Evolutionary conservation across 2,797 vertebrate species (phyloP).

Genomic region (Molossus molossus): DNA sequence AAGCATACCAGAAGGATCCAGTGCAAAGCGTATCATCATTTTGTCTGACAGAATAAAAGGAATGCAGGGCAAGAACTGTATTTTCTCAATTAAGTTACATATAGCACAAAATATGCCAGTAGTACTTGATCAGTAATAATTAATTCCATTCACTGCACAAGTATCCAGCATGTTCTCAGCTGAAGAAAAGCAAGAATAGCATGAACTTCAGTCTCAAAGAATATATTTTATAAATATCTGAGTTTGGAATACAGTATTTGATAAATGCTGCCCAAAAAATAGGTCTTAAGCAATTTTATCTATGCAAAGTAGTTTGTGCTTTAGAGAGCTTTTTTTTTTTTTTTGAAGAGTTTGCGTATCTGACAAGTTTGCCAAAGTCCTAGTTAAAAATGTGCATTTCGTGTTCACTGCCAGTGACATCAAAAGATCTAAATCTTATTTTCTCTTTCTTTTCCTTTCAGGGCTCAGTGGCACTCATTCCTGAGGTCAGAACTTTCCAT

Average conservation of each 20-base stretch:
- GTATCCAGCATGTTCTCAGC: not conserved
- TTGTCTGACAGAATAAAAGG: not conserved
- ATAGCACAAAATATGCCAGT: not conserved
- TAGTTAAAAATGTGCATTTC: slow-evolving; percentile 70
- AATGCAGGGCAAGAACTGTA: not conserved
- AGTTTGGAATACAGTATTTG: not conserved
- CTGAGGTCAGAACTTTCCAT: slow-evolving; percentile 76
- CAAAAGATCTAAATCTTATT: slow-evolving; percentile 62
- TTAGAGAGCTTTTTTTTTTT: not conserved
- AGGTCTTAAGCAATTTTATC: slow-evolving; percentile 40
- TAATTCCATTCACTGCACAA: slow-evolving; percentile 38
- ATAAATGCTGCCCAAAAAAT: not conserved
- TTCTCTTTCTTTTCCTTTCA: slow-evolving; percentile 47
- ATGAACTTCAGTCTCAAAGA: slow-evolving; percentile 54
- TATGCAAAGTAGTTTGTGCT: not conserved
- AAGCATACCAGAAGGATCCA: not conserved
- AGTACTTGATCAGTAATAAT: not conserved
- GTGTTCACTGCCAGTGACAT: slow-evolving; percentile 63
- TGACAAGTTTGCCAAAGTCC: slow-evolving; percentile 41
- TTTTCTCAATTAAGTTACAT: not conserved
- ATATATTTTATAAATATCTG: slow-evolving; percentile 24
- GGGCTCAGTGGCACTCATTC: not conserved
- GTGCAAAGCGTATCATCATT: not conserved
- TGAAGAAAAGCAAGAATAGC: slow-evolving; percentile 5
- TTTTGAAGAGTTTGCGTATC: slow-evolving; percentile 35